These are phyloP conservation scores for Ceratina calcarata DNA, from an alignment of 1,140 invertebrate species.

Conservation along the genomic window DNA sequence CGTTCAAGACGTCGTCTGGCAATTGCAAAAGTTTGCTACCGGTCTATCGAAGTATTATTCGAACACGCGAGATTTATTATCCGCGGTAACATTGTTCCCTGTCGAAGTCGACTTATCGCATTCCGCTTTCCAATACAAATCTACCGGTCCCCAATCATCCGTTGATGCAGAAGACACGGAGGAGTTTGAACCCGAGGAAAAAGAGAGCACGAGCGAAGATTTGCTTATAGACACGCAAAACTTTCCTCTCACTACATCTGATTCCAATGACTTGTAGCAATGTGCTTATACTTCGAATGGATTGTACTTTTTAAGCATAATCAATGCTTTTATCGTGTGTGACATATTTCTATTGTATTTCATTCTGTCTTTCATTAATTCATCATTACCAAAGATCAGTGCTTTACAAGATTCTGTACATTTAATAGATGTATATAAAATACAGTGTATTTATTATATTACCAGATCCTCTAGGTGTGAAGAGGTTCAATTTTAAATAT, in stretches of 20 bases:
- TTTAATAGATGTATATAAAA: slow-evolving; percentile 8
- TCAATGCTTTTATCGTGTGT: not conserved
- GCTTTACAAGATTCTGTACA: slow-evolving; percentile 9
- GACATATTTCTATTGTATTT: not conserved
- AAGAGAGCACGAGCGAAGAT: slow-evolving; percentile 53
- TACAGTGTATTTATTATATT: slow-evolving; percentile 2
- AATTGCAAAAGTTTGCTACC: slow-evolving; percentile 89
- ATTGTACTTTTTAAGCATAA: not conserved
- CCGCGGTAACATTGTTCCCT: slow-evolving; percentile 91
- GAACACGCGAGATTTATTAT: slow-evolving; percentile 85
- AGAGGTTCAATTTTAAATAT: slow-evolving; percentile 3
- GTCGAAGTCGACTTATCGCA: slow-evolving; percentile 97
- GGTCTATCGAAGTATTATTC: slow-evolving; percentile 90
- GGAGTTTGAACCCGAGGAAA: slow-evolving; percentile 71
- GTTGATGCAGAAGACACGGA: slow-evolving; percentile 79
- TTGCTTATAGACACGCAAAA: slow-evolving; percentile 60
- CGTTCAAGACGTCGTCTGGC: slow-evolving; percentile 94
- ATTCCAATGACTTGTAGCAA: slow-evolving; percentile 51
- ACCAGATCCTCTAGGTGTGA: not conserved
- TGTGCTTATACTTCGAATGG: not conserved
- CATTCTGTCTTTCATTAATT: slow-evolving; percentile 4
- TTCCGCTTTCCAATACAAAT: slow-evolving; percentile 94
- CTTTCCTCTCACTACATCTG: slow-evolving; percentile 31
- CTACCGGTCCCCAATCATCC: slow-evolving; percentile 81
- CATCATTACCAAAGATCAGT: slow-evolving; percentile 13